Evolutionary conservation across 2,113 vertebrate genomes (phyloP), one percentile per base, ranked within the genome.

Genomic region (Alligator mississippiensis): DNA sequence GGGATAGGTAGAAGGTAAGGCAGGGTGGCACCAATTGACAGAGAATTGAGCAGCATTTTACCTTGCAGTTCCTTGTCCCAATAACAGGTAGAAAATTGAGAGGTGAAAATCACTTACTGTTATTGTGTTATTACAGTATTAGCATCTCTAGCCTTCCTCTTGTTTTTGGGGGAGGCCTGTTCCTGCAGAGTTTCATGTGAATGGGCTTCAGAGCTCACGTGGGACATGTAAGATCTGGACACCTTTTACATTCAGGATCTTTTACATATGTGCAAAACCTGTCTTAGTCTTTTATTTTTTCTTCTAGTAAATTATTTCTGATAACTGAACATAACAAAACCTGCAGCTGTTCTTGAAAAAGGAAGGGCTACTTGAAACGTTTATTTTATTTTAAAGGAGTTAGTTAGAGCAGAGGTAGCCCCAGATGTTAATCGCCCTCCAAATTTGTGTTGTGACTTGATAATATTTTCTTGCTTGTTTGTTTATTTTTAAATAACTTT

Each of bases 111-210:
- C 12, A 72, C 30, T 72, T 72, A 13, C 18, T 34, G 30, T 70
- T 70, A 70, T 70, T 34, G 21, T 21, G 11, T 22, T 72, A 38
- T 12, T 70, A 70, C 16, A 34, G 30, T 22, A 19, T 10, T 70
- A 34, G 19, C 19, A 34, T 70, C 30, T 11, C 10, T 70, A 30
- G 18, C 68, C 30, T 34, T 70, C 21, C 5, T 34, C n/a, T 34
- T 70, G 66, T 70, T 34, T n/a, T 19, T 19, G 30, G n/a, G 30
- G n/a, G 17, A 70, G 66, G 63, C 30, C 30, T 30, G 34, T 21
- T 34, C 68, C 30, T 19, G 19, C 19, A 70, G 34, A 21, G 25
- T 60, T 27, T n/a, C 22, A 2, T 5, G 12, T 2, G 3, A 0
- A 0, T 4, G n/a, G 72, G 17, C 25, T 85, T 3, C n/a, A 54